Evolutionary conservation across 92 coral and sea anemone species (phyloP).

Genomic region (Epizoanthus illoricatus): DNA sequence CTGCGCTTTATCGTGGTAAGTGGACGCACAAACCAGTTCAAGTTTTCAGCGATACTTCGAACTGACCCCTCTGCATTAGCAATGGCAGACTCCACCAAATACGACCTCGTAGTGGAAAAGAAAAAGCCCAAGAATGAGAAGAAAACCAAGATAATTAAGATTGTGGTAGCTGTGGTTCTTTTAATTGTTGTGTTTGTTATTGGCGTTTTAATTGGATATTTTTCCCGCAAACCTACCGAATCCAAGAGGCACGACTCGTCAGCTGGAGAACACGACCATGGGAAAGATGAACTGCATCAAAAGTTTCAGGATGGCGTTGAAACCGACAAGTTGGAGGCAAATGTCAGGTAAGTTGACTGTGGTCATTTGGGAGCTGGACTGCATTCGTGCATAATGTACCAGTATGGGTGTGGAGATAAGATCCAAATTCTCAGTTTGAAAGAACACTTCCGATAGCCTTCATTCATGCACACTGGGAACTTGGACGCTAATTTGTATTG

Average conservation of each 20-base stretch:
- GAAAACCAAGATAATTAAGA: slow-evolving; percentile 27
- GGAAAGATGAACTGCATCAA: neutral
- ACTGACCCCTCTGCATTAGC: neutral
- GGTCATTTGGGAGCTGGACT: neutral
- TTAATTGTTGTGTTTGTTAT: slow-evolving; percentile 11
- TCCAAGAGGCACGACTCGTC: neutral
- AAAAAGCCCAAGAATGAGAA: neutral
- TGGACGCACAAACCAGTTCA: neutral
- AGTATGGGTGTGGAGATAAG: neutral
- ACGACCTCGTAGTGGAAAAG: slow-evolving; percentile 14
- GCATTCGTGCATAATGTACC: too few species aligned
- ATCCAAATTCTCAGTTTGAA: neutral
- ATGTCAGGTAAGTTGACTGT: neutral
- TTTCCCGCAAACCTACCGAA: neutral
- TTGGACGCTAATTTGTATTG: too few species aligned
- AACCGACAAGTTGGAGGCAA: neutral
- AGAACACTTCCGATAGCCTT: too few species aligned
- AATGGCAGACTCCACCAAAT: slow-evolving; percentile 19
- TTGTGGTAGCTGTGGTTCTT: slow-evolving; percentile 19
- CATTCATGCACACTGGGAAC: too few species aligned
- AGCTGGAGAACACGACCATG: neutral
- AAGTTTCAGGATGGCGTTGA: neutral
- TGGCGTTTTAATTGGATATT: slow-evolving; percentile 26
- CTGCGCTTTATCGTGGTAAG: neutral
- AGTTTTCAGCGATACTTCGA: neutral